Conservation (phyloP, 2,113 vertebrate genomes). For the Ctenomys sociabilis region DNA sequence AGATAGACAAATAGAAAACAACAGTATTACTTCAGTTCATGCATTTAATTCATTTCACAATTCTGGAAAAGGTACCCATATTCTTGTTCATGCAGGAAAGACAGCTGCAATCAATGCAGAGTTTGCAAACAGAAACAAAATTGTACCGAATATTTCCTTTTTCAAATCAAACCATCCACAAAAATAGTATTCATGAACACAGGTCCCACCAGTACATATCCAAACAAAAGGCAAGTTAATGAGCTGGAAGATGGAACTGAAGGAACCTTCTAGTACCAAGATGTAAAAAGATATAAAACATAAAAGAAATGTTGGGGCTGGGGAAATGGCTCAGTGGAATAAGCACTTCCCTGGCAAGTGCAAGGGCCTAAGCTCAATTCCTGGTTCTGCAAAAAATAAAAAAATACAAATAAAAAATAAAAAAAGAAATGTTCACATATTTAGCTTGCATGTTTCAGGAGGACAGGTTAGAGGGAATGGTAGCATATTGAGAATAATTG, state of each 20-base stretch:
- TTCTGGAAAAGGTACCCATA: too few relatives aligned
- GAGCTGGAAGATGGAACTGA: neutral
- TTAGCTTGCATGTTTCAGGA: slow-evolving; percentile 25
- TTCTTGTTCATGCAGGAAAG: too few relatives aligned
- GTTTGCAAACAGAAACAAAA: too few relatives aligned
- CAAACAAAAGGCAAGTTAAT: slow-evolving; percentile 32
- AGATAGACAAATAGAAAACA: neutral
- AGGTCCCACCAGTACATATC: neutral
- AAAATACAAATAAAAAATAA: too few relatives aligned
- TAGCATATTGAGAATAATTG: neutral
- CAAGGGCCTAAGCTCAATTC: too few relatives aligned
- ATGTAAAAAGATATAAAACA: neutral
- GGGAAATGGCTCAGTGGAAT: too few relatives aligned
- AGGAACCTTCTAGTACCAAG: neutral
- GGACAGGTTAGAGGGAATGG: neutral
- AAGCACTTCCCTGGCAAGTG: too few relatives aligned
- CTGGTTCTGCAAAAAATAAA: too few relatives aligned
- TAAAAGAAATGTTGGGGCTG: neutral
- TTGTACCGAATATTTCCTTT: neutral
- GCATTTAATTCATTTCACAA: neutral
- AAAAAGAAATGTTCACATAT: neutral
- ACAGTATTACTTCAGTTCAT: neutral
- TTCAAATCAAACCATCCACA: neutral
- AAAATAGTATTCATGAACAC: neutral
- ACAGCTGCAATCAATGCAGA: too few relatives aligned